phyloP scores from a whole-genome alignment of 2,113 vertebrate species.

The Platichthys flesus region DNA sequence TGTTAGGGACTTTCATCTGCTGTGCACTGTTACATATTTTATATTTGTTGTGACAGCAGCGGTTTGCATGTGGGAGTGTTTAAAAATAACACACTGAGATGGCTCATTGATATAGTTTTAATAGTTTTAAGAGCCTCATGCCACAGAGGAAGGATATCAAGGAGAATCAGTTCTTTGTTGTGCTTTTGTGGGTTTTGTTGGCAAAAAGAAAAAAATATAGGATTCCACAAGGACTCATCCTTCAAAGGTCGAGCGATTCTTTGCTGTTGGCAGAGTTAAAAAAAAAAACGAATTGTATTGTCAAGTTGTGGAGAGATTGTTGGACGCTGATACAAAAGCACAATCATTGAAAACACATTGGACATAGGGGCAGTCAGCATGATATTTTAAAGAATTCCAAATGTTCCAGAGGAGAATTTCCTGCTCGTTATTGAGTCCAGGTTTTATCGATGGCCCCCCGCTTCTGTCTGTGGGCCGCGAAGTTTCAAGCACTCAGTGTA shows the following conservation, averaged over 20 bases:
- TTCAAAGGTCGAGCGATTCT: background rate
- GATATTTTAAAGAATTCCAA: conserved; percentile 55
- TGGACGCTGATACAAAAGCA: conserved; percentile 30
- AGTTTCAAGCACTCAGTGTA: conserved; percentile 42
- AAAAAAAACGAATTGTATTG: background rate
- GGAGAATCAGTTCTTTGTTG: background rate
- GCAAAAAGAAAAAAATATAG: background rate
- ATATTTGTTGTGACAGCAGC: background rate
- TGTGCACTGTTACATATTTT: background rate
- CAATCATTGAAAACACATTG: conserved; percentile 37
- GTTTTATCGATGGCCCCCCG: conserved; percentile 56
- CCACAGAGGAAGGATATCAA: background rate
- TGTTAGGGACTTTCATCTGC: background rate
- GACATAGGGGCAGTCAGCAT: conserved; percentile 49
- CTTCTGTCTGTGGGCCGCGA: conserved; percentile 37
- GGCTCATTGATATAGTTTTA: background rate
- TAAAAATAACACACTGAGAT: background rate
- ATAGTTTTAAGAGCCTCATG: background rate
- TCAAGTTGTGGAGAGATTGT: conserved; percentile 35
- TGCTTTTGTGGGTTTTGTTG: background rate
- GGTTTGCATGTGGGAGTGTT: background rate
- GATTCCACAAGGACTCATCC: background rate
- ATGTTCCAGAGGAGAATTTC: conserved; percentile 68
- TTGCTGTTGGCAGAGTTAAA: background rate
- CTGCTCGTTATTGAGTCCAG: conserved; percentile 72